phyloP scores from a whole-genome alignment of 2,888 invertebrate species.

The Xylota segnis region DNA sequence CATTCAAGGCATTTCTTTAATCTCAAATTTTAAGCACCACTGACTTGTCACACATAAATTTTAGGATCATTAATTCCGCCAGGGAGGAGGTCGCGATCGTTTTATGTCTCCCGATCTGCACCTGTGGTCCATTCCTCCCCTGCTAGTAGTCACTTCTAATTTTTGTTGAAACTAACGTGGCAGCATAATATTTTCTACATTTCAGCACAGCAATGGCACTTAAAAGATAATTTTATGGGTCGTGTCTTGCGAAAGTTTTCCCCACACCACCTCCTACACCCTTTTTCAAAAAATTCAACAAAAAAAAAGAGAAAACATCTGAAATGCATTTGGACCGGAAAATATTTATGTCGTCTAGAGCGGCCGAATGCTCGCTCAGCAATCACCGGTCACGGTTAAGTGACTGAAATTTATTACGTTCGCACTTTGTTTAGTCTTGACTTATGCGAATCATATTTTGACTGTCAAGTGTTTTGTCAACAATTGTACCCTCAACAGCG shows the following conservation, averaged over 20 bases:
- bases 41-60: neutral
- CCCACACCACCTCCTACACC: conserved; percentile 50
- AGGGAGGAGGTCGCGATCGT: neutral
- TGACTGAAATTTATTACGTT: conserved; percentile 68
- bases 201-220: conserved; percentile 54
- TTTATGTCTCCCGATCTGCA: neutral
- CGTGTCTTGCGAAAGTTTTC: conserved; percentile 58
- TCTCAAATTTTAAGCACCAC: conserved; percentile 6
- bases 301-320: conserved; percentile 60
- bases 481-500: conserved; percentile 9
- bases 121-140: conserved; percentile 14
- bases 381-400: conserved; percentile 73
- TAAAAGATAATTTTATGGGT: conserved; percentile 51
- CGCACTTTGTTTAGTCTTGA: conserved; percentile 63
- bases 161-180: conserved; percentile 11
- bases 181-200: conserved; percentile 45
- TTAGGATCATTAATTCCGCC: neutral
- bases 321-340: conserved; percentile 70
- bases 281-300: too few relatives aligned
- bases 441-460: conserved; percentile 57
- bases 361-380: conserved; percentile 45
- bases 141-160: neutral
- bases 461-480: conserved; percentile 64
- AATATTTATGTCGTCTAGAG: conserved; percentile 64
- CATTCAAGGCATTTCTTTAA: conserved; percentile 4